Evolutionary conservation across 1,140 invertebrate species (phyloP), one percentile per base, ranked within the genome.

Genomic region (Drosophila erecta): DNA sequence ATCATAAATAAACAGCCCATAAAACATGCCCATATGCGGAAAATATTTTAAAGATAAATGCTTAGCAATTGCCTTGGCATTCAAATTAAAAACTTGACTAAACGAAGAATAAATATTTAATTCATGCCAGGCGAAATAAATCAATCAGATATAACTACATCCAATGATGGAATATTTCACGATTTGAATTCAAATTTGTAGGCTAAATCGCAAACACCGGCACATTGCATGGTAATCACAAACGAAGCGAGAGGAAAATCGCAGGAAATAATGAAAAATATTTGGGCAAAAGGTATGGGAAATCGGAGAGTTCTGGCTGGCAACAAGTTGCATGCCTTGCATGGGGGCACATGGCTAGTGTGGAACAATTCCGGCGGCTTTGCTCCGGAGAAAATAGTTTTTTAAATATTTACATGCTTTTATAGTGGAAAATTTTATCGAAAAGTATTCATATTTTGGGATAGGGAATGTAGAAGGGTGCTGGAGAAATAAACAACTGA

Each of bases 51-150:
- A 14, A 49, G 47, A 54, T 35, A 20, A 15, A 20, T 50, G 44
- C 30, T 58, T 44, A 38, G 27, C 56, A 35, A 59, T 74, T 24
- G 54, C 51, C 43, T 47, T 15, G 30, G 66, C 40, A 62, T 72
- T 8, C 15, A 38, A 47, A 56, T 59, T 80, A 58, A 70, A 61
- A 59, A 59, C 70, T 79, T 76, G 44, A 43, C 62, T 47, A 67
- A 81, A 51, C 58, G 53, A 50, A 60, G 66, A 67, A 81, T 81
- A 81, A 81, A 81, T 76, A 81, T 66, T 66, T 46, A 58, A 77
- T 46, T 62, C 55, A 77, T 77, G 51, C 72, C 66, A 72, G 65
- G 30, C 56, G 78, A 72, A 66, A 81, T 81, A 81, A 81, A 81
- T 81, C 79, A 81, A 58, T 54, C 72, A 60, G 56, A 61, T 60